Evolutionary conservation across 2,797 vertebrate species (phyloP).

Genomic region (Sebastes dallii): DNA sequence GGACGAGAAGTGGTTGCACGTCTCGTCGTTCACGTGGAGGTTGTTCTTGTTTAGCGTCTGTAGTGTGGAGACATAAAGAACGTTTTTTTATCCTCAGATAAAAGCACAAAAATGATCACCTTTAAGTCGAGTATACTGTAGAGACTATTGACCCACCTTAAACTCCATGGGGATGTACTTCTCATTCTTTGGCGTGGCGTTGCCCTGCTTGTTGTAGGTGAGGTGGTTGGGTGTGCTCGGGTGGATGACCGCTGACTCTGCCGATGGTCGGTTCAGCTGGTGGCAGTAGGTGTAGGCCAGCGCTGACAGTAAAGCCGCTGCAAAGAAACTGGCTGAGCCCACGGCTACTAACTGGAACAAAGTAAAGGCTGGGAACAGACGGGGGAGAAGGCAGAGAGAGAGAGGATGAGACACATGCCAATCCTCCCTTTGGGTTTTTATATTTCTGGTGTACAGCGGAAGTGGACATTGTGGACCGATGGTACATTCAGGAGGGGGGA

Average conservation of each 20-base stretch:
- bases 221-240: slow-evolving; percentile 95
- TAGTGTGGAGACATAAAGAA: background rate
- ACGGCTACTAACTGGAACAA: slow-evolving; percentile 91
- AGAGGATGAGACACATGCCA: background rate
- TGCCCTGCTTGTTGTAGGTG: slow-evolving; percentile 89
- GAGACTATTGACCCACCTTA: slow-evolving; percentile 82
- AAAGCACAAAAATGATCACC: too few species aligned
- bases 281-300: slow-evolving; percentile 91
- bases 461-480: background rate
- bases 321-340: slow-evolving; percentile 89
- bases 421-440: background rate
- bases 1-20: slow-evolving; percentile 93
- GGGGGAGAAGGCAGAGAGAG: background rate
- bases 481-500: background rate
- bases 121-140: background rate
- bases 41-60: slow-evolving; percentile 98
- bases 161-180: slow-evolving; percentile 99
- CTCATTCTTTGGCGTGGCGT: slow-evolving; percentile 92
- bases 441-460: background rate
- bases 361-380: slow-evolving; percentile 84
- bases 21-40: slow-evolving; percentile 90
- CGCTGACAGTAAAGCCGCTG: slow-evolving; percentile 88
- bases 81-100: too few species aligned
- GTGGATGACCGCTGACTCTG: slow-evolving; percentile 91
- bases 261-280: slow-evolving; percentile 83